phyloP scores from a whole-genome alignment of 2,888 invertebrate genomes.

The Elysia crispata region DNA sequence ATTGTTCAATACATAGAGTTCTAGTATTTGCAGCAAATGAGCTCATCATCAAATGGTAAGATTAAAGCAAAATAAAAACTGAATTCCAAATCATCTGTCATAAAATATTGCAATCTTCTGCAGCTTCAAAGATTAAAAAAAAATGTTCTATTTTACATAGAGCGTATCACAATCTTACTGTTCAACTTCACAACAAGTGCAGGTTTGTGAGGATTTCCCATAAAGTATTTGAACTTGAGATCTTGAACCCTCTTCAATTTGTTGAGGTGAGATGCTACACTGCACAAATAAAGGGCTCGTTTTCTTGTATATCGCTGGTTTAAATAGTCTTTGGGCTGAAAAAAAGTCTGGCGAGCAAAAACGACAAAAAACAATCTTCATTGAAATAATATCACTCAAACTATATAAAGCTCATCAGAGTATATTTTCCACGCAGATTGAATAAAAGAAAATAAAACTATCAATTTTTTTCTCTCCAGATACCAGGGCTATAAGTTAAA shows the following conservation, averaged over 20 bases:
- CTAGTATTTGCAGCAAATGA: too few relatives aligned
- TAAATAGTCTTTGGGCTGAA: constrained; percentile 87
- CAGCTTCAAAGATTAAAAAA: too few relatives aligned
- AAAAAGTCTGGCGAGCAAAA: constrained; percentile 79
- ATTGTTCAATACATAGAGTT: too few relatives aligned
- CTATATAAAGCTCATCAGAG: too few relatives aligned
- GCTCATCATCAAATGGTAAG: not conserved
- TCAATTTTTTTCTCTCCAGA: not conserved
- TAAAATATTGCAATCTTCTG: not conserved
- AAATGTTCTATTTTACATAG: too few relatives aligned
- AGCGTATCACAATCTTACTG: constrained; percentile 57
- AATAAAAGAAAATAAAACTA: too few relatives aligned
- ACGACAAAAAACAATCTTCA: too few relatives aligned
- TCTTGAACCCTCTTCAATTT: constrained; percentile 79
- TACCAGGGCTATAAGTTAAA: too few relatives aligned
- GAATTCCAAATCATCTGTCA: too few relatives aligned
- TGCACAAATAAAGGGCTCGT: constrained; percentile 86
- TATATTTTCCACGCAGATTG: too few relatives aligned
- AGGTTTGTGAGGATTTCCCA: constrained; percentile 81
- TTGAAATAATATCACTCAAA: too few relatives aligned
- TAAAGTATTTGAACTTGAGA: constrained; percentile 78
- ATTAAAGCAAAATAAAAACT: not conserved
- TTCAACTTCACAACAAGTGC: constrained; percentile 76
- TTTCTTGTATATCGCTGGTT: constrained; percentile 90
- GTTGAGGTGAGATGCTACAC: constrained; percentile 82